Conservation (phyloP, 92 coral and sea anemone species). For the Blastomussa wellsi region DNA sequence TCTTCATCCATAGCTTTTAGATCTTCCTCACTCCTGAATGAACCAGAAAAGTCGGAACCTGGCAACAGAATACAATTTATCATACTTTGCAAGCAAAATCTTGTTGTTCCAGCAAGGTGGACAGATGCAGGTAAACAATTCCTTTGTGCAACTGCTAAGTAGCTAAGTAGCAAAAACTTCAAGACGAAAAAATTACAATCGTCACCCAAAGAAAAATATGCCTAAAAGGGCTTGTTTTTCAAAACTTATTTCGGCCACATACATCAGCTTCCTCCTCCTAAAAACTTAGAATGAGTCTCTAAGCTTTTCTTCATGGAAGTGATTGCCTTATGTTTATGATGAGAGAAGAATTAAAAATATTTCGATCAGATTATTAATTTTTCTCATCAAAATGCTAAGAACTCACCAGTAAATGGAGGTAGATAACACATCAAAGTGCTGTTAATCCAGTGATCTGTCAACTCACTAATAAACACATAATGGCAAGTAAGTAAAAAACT, state of each 20-base stretch:
- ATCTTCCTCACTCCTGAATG: slow-evolving; percentile 72
- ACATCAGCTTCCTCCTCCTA: neutral
- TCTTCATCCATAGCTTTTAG: slow-evolving; percentile 81
- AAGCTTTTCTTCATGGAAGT: neutral
- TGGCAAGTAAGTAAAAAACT: neutral
- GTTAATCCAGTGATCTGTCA: slow-evolving; percentile 87
- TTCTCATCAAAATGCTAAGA: neutral
- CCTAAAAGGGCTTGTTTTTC: neutral
- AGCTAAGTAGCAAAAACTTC: no score
- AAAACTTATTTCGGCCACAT: neutral
- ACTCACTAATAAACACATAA: slow-evolving; percentile 45
- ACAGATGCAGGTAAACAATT: no score
- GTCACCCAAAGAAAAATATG: neutral
- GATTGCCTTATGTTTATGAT: neutral
- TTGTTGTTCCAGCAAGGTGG: neutral
- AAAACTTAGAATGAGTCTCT: neutral
- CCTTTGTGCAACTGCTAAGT: neutral
- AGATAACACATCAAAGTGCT: slow-evolving; percentile 86
- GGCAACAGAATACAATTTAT: neutral
- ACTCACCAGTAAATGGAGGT: slow-evolving; percentile 86
- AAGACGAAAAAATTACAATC: neutral
- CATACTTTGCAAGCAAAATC: neutral
- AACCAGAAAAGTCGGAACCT: slow-evolving; percentile 86
- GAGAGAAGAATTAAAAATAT: neutral
- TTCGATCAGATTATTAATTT: neutral